Evolutionary conservation across 2,888 invertebrate genomes (phyloP).

Genomic region (Drosophila imparisetae): DNA sequence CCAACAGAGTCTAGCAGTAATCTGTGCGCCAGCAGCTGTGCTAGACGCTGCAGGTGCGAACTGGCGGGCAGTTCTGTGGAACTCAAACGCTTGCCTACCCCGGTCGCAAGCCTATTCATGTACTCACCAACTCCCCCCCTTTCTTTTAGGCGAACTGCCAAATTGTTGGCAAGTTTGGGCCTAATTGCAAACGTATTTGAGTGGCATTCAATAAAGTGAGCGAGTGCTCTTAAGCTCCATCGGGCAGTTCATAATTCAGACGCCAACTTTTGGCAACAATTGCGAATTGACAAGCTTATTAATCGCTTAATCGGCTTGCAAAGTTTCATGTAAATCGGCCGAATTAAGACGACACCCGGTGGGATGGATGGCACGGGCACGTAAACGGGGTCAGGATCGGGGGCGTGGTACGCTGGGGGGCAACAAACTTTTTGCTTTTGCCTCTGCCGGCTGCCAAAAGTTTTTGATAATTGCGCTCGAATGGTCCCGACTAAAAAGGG

Average conservation of each 20-base stretch:
- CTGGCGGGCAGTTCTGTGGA: slow-evolving; percentile 29
- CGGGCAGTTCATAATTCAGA: slow-evolving; percentile 70
- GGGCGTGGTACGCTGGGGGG: background rate
- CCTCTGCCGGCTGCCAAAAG: slow-evolving; percentile 53
- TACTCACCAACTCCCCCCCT: background rate
- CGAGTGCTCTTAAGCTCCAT: slow-evolving; percentile 35
- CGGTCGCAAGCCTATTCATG: slow-evolving; percentile 27
- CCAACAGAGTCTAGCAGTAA: slow-evolving; percentile 47
- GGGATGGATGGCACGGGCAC: background rate
- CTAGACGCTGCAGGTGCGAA: slow-evolving; percentile 64
- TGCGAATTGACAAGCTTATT: slow-evolving; percentile 79
- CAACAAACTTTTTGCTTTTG: slow-evolving; percentile 60
- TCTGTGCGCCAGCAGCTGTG: slow-evolving; percentile 46
- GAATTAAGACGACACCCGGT: slow-evolving; percentile 66
- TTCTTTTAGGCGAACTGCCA: background rate
- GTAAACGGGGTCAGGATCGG: background rate
- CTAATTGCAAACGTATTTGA: slow-evolving; percentile 70
- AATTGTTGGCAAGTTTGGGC: slow-evolving; percentile 33
- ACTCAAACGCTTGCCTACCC: slow-evolving; percentile 31
- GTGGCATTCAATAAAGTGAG: slow-evolving; percentile 54
- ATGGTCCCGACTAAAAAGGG: slow-evolving; percentile 69
- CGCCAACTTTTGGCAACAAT: slow-evolving; percentile 73
- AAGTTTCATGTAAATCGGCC: slow-evolving; percentile 74
- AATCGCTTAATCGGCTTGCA: slow-evolving; percentile 79
- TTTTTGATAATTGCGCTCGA: slow-evolving; percentile 76